These are phyloP conservation scores for Spisula subtruncata DNA, from an alignment of 2,888 invertebrate species.

Conservation along the genomic window DNA sequence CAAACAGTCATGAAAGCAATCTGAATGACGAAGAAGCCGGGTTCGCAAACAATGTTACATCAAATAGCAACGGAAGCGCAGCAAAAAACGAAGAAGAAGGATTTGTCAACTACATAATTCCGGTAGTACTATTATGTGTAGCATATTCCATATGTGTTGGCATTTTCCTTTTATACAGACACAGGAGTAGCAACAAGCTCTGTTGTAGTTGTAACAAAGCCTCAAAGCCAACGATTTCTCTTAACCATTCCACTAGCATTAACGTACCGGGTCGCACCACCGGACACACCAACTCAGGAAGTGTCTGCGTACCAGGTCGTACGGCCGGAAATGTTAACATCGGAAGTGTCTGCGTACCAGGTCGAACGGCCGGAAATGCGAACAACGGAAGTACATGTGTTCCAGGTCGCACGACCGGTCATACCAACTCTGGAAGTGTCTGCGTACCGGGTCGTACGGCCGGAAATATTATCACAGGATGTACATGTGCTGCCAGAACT, in stretches of 20 bases:
- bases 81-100: too few species aligned
- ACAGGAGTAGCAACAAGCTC: neutral
- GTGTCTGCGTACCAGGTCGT: too few species aligned
- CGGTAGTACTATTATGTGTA: neutral
- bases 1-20: too few species aligned
- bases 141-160: neutral
- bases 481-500: too few species aligned
- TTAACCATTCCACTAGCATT: neutral
- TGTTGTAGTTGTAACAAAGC: too few species aligned
- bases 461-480: too few species aligned
- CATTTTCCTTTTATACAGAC: neutral
- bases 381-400: too few species aligned
- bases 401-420: neutral
- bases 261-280: too few species aligned
- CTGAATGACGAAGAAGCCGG: too few species aligned
- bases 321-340: neutral
- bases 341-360: neutral
- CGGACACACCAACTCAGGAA: neutral
- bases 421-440: neutral
- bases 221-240: neutral
- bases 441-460: neutral
- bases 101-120: neutral
- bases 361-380: neutral
- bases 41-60: too few species aligned
- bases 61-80: too few species aligned